Evolutionary conservation across 2,888 invertebrate species (phyloP).

Genomic region (Pantelozetes paolii): DNA sequence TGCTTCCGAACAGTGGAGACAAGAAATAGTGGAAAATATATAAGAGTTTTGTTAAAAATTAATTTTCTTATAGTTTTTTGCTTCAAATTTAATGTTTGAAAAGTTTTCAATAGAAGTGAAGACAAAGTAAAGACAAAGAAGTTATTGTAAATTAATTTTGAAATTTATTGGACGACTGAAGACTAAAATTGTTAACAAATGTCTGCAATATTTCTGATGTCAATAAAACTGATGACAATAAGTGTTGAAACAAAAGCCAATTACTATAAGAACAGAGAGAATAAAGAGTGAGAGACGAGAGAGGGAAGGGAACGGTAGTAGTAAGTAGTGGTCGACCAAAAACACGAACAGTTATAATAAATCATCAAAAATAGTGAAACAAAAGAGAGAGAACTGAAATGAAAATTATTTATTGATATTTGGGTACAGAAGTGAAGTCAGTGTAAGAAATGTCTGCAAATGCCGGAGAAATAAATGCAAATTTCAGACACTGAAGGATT

Average conservation of each 20-base stretch:
- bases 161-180: neutral
- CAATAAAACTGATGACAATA: slow-evolving; percentile 29
- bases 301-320: neutral
- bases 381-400: neutral
- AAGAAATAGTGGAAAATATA: too few species aligned
- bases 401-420: slow-evolving; percentile 18
- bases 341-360: neutral
- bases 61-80: neutral
- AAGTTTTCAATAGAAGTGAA: neutral
- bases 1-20: neutral
- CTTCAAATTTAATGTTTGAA: slow-evolving; percentile 12
- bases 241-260: slow-evolving; percentile 24
- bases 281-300: slow-evolving; percentile 15
- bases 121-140: neutral
- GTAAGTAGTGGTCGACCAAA: slow-evolving; percentile 18
- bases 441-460: neutral
- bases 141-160: neutral
- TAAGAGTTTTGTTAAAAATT: too few species aligned
- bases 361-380: slow-evolving; percentile 4
- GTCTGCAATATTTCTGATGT: neutral
- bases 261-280: slow-evolving; percentile 13
- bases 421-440: neutral
- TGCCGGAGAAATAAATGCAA: neutral
- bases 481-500: neutral
- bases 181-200: neutral